phyloP scores from a whole-genome alignment of 23 tunicate genomes.

The Clavelina lepadiformis region DNA sequence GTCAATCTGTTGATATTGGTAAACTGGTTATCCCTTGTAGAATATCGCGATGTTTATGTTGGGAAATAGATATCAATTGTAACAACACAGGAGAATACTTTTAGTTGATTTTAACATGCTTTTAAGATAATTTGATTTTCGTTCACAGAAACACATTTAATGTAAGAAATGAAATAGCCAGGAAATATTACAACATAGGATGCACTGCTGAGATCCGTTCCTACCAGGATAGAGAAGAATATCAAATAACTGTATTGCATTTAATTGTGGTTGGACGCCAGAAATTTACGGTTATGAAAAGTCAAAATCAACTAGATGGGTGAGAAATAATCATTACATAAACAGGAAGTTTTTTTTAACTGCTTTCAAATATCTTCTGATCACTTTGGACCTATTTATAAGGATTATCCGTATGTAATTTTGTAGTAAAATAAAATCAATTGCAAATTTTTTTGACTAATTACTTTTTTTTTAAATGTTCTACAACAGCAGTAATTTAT shows the following conservation, averaged over 20 bases:
- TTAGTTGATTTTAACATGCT: too few species aligned
- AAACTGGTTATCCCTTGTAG: not conserved
- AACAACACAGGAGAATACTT: not conserved
- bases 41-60: not conserved
- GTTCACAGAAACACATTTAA: too few species aligned
- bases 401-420: too few species aligned
- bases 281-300: conserved; percentile 59
- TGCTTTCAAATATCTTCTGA: too few species aligned
- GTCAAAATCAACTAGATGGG: conserved; percentile 65
- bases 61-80: not conserved
- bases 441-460: too few species aligned
- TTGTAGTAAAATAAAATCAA: too few species aligned
- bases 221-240: conserved; percentile 34
- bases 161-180: not conserved
- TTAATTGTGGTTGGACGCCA: conserved; percentile 73
- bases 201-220: conserved; percentile 92
- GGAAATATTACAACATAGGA: conserved; percentile 30
- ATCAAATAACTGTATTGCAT: conserved; percentile 24
- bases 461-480: too few species aligned
- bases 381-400: too few species aligned
- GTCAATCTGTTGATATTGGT: not conserved
- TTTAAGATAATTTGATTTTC: too few species aligned
- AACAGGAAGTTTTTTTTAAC: not conserved
- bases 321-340: conserved; percentile 1
- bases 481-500: too few species aligned